Percentiles rank a stretch among this genome's conserved stretches.
phyloP scores from a whole-genome alignment of 2,888 invertebrate species.

The Stramonita haemastoma region DNA sequence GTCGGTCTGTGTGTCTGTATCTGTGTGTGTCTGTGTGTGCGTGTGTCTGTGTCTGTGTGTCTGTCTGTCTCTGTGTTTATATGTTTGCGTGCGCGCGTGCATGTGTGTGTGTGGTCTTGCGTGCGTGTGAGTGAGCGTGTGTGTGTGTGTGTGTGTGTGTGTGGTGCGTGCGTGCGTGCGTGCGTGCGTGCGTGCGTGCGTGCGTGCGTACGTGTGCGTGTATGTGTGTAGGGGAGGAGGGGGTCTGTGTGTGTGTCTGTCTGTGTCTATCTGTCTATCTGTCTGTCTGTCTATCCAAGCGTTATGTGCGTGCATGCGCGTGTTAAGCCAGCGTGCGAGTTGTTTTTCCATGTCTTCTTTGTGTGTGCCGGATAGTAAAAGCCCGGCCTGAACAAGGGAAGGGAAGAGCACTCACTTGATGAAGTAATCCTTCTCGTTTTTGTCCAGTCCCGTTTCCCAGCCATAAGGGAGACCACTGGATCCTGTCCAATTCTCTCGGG shows the following conservation, averaged over 20 bases:
- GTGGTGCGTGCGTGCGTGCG: too few relatives aligned
- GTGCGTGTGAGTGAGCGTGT: too few relatives aligned
- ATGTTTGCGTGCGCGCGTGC: too few relatives aligned
- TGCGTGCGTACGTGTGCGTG: too few relatives aligned
- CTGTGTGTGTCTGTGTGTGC: too few relatives aligned
- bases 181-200: too few relatives aligned
- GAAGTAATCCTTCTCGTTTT: conserved; percentile 89
- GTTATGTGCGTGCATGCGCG: neutral
- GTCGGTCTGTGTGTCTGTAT: too few relatives aligned
- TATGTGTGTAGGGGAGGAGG: neutral
- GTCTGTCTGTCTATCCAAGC: too few relatives aligned
- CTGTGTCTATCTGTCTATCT: neutral
- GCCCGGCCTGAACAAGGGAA: neutral
- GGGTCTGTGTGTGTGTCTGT: neutral
- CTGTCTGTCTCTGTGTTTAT: too few relatives aligned
- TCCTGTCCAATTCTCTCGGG: conserved; percentile 87
- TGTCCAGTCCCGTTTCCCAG: conserved; percentile 92
- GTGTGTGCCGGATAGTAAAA: neutral
- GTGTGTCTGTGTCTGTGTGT: too few relatives aligned
- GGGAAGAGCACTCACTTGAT: conserved; percentile 86
- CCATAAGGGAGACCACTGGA: conserved; percentile 86
- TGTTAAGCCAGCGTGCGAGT: neutral
- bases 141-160: too few relatives aligned
- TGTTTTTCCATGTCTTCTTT: neutral
- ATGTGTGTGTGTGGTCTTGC: too few relatives aligned